A percentile compares a stretch with the other conserved stretches of the same genome.
Conservation (phyloP, 2,113 vertebrate species). For the Pluvialis apricaria region DNA sequence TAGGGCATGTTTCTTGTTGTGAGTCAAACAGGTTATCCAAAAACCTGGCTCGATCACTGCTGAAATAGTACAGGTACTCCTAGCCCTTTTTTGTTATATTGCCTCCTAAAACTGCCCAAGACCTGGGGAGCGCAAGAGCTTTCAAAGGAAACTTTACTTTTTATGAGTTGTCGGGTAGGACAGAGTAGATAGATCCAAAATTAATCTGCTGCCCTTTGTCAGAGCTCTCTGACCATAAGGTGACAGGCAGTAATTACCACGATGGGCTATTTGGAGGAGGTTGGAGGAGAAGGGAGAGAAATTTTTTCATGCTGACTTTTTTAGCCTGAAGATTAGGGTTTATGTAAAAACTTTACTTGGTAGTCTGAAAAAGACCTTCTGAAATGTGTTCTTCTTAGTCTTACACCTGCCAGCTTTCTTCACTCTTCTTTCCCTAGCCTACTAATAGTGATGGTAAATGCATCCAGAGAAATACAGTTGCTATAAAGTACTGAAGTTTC, state of each 20-base stretch:
- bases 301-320: background rate
- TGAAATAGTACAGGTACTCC: slow-evolving; percentile 8
- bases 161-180: slow-evolving; percentile 22
- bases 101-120: background rate
- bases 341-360: background rate
- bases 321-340: background rate
- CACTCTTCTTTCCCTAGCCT: slow-evolving; percentile 8
- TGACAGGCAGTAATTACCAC: background rate
- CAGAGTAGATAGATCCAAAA: slow-evolving; percentile 10
- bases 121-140: background rate
- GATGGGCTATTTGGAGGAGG: background rate
- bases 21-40: background rate
- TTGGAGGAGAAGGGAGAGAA: background rate
- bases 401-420: slow-evolving; percentile 48
- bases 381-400: slow-evolving; percentile 32
- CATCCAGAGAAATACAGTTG: slow-evolving; percentile 4
- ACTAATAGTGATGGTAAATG: background rate
- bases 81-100: background rate
- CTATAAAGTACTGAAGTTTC: slow-evolving; percentile 33
- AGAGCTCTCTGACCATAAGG: background rate
- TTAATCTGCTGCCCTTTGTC: slow-evolving; percentile 16
- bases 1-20: background rate
- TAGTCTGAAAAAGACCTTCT: slow-evolving; percentile 34
- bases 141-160: slow-evolving; percentile 23
- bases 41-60: background rate